A percentile compares a stretch with the other conserved stretches of the same genome.
These are phyloP conservation scores for Okapia johnstoni DNA, from an alignment of 2,113 vertebrate species.

Conservation along the genomic window DNA sequence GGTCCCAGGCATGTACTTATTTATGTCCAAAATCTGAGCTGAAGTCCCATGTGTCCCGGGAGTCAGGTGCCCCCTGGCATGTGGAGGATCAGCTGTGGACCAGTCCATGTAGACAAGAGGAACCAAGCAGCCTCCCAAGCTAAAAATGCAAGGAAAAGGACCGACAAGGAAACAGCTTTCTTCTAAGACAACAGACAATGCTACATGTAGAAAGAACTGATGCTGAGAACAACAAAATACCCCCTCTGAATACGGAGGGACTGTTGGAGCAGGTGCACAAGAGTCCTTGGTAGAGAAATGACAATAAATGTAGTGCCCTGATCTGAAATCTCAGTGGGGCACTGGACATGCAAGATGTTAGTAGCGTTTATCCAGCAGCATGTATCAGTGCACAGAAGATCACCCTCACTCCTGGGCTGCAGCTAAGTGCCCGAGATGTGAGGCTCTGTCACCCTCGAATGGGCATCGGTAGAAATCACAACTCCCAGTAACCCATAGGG, in stretches of 20 bases:
- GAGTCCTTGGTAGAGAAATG: neutral
- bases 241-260: neutral
- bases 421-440: neutral
- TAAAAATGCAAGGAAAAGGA: neutral
- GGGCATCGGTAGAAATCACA: neutral
- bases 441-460: neutral
- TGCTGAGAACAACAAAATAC: neutral
- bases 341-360: neutral
- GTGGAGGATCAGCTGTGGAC: neutral
- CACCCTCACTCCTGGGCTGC: neutral
- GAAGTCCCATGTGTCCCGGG: neutral
- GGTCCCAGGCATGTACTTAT: neutral
- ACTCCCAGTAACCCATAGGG: neutral
- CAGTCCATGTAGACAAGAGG: neutral
- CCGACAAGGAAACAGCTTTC: neutral
- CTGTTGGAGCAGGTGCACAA: neutral
- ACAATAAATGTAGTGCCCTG: neutral
- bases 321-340: neutral
- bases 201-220: neutral
- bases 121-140: neutral
- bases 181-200: neutral
- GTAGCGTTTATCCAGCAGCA: neutral
- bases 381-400: neutral
- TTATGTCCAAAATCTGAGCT: neutral
- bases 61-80: no score